Base-by-base conservation (phyloP, 2,888 invertebrate species). In the Syritta pipiens region DNA sequence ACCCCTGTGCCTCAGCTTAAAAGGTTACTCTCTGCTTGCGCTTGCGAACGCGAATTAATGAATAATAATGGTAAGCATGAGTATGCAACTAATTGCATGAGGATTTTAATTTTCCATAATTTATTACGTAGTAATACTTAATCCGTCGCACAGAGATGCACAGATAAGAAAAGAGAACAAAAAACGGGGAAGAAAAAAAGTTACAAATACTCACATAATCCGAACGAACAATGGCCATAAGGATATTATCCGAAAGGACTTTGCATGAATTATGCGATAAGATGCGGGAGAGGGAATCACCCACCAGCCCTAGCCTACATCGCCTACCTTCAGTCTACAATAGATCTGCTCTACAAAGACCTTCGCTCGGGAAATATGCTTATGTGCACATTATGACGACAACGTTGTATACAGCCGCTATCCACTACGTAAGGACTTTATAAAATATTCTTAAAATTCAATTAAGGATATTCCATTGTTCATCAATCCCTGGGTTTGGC, bases 391-490 rank as follows among this genome's bases (percentile, higher is more conserved):
- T 79, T 67, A 74, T 79, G 59, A 76, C 48, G 69, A 53, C 75
- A 62, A 49, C 42, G 57, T 28, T 63, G 69, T 42, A 42, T 44
- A 32, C 35, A 59, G 32, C 22, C 28, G 3, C 2, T 9, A n/a
- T 1, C 42, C 20, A 4, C 9, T 32, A 42, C 68, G 22, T 57
- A 74, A 67, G 74, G 67, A 40, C 60, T 68, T 74, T 79, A 49
- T 74, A 68, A 79, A 79, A 79, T 79, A 79, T 79, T 74, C 74
- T 79, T 74, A 79, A 79, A 79, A 79, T 79, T 79, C 79, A 79
- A 79, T 79, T 79, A 79, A 79, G 74, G 55, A 79, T 79, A 67
- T 79, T 67, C 79, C 28, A 79, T 79, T 79, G 79, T 79, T 79
- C 79, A 74, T 79, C 79, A 74, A 79, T 74, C 67, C 79, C 60